These are phyloP conservation scores for Drosophila tristis DNA, from an alignment of 1,140 invertebrate species.

Conservation along the genomic window DNA sequence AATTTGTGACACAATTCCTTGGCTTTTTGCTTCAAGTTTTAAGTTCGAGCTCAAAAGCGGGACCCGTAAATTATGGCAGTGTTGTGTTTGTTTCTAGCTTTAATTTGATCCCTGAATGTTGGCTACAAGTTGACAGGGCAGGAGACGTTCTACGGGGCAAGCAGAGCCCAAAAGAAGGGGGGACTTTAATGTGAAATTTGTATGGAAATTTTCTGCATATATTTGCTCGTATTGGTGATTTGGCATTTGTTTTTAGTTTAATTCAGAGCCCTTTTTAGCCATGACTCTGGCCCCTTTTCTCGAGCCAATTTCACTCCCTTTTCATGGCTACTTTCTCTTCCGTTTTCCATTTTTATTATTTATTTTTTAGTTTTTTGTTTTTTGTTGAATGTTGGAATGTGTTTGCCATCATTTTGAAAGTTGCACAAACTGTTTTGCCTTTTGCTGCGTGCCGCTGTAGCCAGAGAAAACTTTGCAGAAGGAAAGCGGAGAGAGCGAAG, in stretches of 20 bases:
- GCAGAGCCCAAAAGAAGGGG: not conserved
- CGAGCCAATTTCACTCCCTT: constrained; percentile 10
- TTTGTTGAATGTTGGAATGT: not conserved
- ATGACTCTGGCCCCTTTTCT: not conserved
- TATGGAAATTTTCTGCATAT: too few relatives aligned
- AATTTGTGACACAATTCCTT: too few relatives aligned
- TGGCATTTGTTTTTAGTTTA: too few relatives aligned
- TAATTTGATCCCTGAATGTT: too few relatives aligned
- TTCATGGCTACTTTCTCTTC: constrained; percentile 1
- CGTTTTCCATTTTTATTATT: constrained; percentile 2
- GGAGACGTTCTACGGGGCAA: not conserved
- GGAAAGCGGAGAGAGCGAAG: too few relatives aligned
- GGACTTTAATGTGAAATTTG: not conserved
- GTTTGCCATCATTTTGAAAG: constrained; percentile 57
- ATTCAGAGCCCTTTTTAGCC: too few relatives aligned
- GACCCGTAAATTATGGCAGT: too few relatives aligned
- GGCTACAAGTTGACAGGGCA: too few relatives aligned
- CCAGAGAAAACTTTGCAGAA: constrained; percentile 48
- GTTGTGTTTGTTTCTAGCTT: too few relatives aligned
- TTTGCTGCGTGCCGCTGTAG: constrained; percentile 61
- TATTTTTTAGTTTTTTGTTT: constrained; percentile 17
- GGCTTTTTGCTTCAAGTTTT: too few relatives aligned
- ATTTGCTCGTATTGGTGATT: too few relatives aligned
- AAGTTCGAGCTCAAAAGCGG: too few relatives aligned
- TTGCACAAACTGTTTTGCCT: constrained; percentile 79